Base-by-base conservation (phyloP, 2,797 vertebrate species). In the Amazonetta brasiliensis region DNA sequence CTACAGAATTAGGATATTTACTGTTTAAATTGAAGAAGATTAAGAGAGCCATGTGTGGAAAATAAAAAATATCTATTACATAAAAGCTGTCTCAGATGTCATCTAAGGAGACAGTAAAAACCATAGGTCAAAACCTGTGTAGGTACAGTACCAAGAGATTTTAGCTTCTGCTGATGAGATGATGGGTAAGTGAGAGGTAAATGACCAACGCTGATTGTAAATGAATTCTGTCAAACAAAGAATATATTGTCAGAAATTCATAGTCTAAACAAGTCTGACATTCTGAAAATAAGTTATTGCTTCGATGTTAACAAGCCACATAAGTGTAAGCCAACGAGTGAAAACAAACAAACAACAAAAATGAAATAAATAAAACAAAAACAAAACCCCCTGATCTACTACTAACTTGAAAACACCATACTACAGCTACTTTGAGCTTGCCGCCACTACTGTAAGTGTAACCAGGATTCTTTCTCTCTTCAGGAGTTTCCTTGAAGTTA, bases 51-150 rank as follows among this genome's bases (percentile, higher is more conserved):
- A 7, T 6, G 23, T 68, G 63, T 71, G 60, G 54, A 43, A 43
- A 43, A 43, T 43, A 43, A 43, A 83, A 76, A 75, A 58, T 79
- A 62, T 48, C 20, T 64, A 3, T 17, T 14, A 12, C 25, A 48
- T 55, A 88, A 94, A 90, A 89, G 19, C 39, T 76, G 26, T 66
- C 62, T 94, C 62, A 84, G 37, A 43, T 81, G 15, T 69, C 54
- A 58, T 43, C 12, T 58, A 72, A n/a, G 8, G 22, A 82, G 11
- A 12, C 10, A 50, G 25, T n/a, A 46, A 92, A 95, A 83, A 68
- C 12, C 14, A 39, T 7, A 6, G 25, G 14, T 35, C 46, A 92
- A 90, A 87, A 35, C 17, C 9, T 79, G 72, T 84, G 33, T 66
- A 19, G 44, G 37, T 31, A 50, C 9, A 58, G 2, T 20, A 52